phyloP scores from a whole-genome alignment of 2,888 invertebrate species.

The Leistus spinibarbis region DNA sequence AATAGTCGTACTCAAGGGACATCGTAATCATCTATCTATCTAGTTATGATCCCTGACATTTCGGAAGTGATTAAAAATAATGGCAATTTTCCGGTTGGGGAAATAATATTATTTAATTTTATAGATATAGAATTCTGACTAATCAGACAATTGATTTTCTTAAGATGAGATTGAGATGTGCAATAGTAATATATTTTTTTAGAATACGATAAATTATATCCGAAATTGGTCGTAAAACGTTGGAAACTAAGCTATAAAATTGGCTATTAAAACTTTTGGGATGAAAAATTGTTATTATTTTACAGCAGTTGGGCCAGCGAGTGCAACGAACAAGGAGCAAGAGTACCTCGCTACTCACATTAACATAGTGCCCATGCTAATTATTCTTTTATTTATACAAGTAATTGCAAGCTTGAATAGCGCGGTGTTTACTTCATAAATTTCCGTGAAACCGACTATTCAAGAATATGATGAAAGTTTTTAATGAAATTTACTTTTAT shows the following conservation, averaged over 20 bases:
- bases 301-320: not conserved
- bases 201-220: not conserved
- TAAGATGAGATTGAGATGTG: not conserved
- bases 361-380: not conserved
- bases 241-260: not conserved
- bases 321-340: not conserved
- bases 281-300: not conserved
- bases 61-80: too few species aligned
- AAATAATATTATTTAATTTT: too few species aligned
- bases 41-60: too few species aligned
- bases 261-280: not conserved
- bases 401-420: not conserved
- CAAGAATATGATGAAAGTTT: not conserved
- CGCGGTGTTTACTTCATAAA: not conserved
- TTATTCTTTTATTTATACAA: not conserved
- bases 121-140: too few species aligned
- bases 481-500: slow-evolving; percentile 1
- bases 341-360: not conserved
- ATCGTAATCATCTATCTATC: too few species aligned
- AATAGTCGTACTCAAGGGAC: too few species aligned
- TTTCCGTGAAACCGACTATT: not conserved
- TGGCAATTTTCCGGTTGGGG: too few species aligned
- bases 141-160: not conserved
- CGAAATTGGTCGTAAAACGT: not conserved
- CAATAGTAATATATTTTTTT: not conserved